These are phyloP conservation scores for Podarcis raffonei DNA, from an alignment of 2,113 vertebrate species.

Conservation along the genomic window DNA sequence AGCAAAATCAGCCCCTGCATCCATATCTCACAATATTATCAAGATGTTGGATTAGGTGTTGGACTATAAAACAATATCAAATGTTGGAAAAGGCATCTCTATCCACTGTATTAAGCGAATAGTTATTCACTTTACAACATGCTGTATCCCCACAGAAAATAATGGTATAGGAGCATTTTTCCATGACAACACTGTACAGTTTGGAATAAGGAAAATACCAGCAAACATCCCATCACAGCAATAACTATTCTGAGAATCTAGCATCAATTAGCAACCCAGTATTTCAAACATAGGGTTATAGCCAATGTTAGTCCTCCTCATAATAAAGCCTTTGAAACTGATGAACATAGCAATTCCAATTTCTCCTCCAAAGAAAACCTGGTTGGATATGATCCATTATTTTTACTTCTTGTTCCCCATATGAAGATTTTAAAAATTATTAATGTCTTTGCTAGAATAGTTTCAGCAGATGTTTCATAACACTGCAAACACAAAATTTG, in stretches of 20 bases:
- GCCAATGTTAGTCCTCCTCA: too few relatives aligned
- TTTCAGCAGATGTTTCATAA: neutral
- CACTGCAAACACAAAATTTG: neutral
- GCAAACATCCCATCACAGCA: neutral
- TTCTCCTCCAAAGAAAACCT: too few relatives aligned
- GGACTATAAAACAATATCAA: neutral
- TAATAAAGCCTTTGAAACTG: too few relatives aligned
- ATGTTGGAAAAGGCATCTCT: neutral
- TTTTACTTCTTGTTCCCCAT: neutral
- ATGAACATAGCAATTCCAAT: too few relatives aligned
- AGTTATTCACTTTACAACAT: neutral
- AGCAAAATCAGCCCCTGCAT: neutral
- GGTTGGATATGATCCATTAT: neutral
- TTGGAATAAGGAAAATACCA: neutral
- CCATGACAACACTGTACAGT: neutral
- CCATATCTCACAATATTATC: neutral
- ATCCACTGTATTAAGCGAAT: neutral
- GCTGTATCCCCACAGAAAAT: neutral
- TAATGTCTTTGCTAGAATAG: neutral
- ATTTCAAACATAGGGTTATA: neutral
- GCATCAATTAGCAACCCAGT: neutral
- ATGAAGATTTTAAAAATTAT: neutral
- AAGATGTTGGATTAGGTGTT: neutral
- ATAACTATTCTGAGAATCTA: neutral
- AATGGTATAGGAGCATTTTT: neutral